phyloP scores from a whole-genome alignment of 2,888 invertebrate genomes.

The Amaurobius ferox region DNA sequence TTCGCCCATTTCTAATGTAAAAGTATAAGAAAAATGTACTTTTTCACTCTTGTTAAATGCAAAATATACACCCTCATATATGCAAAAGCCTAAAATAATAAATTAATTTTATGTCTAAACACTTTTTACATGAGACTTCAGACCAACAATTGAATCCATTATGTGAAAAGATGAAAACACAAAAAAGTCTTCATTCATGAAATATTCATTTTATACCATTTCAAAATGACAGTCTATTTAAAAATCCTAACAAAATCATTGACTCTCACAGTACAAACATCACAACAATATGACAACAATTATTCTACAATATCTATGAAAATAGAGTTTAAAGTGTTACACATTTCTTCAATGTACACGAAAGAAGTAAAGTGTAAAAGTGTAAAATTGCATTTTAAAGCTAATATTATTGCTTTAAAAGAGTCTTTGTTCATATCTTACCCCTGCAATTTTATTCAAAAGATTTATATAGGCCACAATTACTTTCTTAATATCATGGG shows the following conservation, averaged over 20 bases:
- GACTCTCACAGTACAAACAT: not conserved
- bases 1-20: no score
- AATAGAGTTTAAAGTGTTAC: constrained; percentile 29
- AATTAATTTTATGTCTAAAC: no score
- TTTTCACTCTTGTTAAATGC: no score
- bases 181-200: not conserved
- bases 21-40: no score
- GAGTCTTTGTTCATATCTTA: not conserved
- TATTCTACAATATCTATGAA: constrained; percentile 51
- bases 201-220: not conserved
- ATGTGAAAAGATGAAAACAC: no score
- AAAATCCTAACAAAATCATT: constrained; percentile 6
- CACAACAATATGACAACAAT: constrained; percentile 18
- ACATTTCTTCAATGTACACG: not conserved
- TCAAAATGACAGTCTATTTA: constrained; percentile 4
- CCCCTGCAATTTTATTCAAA: not conserved
- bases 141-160: no score
- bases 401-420: constrained; percentile 36
- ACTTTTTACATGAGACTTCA: no score
- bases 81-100: no score
- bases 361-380: constrained; percentile 17
- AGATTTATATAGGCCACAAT: not conserved
- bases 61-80: no score
- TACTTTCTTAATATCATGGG: no score
- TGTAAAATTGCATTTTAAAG: constrained; percentile 12